Percentiles rank a stretch among this genome's conserved stretches.
Conservation (phyloP, 2,797 vertebrate species). For the Phoxinus dragarum region DNA sequence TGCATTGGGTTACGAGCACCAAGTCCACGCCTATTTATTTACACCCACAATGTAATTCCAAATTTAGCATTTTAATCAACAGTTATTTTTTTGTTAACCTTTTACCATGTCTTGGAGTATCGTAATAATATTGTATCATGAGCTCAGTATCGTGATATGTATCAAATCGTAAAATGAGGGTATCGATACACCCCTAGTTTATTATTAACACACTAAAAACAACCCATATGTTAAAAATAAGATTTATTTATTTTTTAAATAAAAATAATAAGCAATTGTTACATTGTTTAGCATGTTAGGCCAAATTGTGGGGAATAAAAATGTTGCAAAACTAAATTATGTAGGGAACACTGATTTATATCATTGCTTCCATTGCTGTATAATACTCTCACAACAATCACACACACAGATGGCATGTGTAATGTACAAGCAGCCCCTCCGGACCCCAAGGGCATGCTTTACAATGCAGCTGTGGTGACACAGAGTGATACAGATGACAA, state of each 20-base stretch:
- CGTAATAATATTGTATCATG: too few relatives aligned
- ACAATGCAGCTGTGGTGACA: slow-evolving; percentile 48
- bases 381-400: slow-evolving; percentile 11
- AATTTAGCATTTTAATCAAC: too few relatives aligned
- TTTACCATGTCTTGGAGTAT: too few relatives aligned
- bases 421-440: neutral
- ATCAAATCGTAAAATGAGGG: too few relatives aligned
- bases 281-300: neutral
- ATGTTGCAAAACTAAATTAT: neutral
- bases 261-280: neutral
- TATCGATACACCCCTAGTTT: too few relatives aligned
- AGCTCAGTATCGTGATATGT: too few relatives aligned
- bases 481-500: slow-evolving; percentile 30
- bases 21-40: too few relatives aligned
- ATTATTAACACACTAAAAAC: neutral
- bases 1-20: too few relatives aligned
- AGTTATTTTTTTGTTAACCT: too few relatives aligned
- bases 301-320: neutral
- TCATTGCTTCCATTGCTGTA: neutral
- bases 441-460: slow-evolving; percentile 50
- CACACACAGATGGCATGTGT: slow-evolving; percentile 17
- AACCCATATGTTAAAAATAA: neutral
- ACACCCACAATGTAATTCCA: too few relatives aligned
- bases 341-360: neutral
- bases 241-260: neutral